These are phyloP conservation scores for Palythoa grandis DNA, from an alignment of 92 coral and sea anemone species.

Conservation along the genomic window DNA sequence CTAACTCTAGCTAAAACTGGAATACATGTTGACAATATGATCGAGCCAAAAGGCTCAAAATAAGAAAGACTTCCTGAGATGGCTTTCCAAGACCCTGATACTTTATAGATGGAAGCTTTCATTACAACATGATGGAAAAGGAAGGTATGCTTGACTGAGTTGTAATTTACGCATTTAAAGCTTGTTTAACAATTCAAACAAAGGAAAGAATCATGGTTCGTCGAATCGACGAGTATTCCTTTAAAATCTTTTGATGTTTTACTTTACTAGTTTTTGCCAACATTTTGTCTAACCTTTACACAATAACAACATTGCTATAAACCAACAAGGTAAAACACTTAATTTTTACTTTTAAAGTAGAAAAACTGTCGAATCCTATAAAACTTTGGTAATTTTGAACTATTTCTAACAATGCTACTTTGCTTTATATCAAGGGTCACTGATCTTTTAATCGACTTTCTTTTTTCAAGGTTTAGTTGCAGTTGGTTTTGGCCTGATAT, in stretches of 20 bases:
- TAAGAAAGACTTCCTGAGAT: not conserved
- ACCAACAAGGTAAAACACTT: not conserved
- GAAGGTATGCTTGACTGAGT: conserved; percentile 18
- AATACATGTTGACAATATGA: not conserved
- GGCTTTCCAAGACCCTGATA: not conserved
- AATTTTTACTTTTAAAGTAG: not conserved
- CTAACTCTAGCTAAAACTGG: not conserved
- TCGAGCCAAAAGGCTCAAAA: conserved; percentile 26
- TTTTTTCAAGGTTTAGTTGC: conserved; percentile 32
- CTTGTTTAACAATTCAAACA: not conserved
- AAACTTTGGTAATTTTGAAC: not conserved
- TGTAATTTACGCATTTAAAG: not conserved
- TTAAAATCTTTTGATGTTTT: not conserved
- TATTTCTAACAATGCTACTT: not conserved
- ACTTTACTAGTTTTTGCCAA: not conserved
- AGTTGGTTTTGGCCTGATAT: conserved; percentile 32
- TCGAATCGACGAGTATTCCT: not conserved
- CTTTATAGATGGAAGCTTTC: not conserved
- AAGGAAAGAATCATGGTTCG: not conserved
- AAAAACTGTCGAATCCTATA: not conserved
- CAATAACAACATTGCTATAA: not conserved
- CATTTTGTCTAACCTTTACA: not conserved
- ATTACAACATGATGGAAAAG: conserved; percentile 9
- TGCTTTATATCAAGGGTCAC: not conserved
- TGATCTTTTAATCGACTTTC: conserved; percentile 6